Conservation (phyloP, 2,797 vertebrate genomes). For the Loriculus beryllinus region DNA sequence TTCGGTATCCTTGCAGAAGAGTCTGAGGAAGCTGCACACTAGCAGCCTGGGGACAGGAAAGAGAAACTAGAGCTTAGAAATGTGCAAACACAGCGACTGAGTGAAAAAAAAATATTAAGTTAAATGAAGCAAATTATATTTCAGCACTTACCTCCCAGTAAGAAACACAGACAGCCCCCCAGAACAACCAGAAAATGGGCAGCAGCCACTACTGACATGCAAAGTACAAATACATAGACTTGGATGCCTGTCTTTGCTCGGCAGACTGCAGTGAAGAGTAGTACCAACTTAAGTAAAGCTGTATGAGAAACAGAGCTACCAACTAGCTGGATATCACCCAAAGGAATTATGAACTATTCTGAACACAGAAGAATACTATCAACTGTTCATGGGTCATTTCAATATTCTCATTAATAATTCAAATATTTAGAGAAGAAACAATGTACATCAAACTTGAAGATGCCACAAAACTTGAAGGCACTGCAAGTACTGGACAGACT, state of each 20-base stretch:
- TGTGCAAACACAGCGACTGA: not conserved
- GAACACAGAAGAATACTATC: not conserved
- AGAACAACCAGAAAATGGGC: not conserved
- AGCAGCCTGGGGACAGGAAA: not conserved
- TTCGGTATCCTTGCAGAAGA: not conserved
- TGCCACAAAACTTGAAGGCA: not conserved
- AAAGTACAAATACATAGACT: not conserved
- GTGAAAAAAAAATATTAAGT: not conserved
- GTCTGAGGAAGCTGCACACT: not conserved
- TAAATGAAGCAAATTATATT: not conserved
- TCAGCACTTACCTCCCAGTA: not conserved
- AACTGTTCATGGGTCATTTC: not conserved
- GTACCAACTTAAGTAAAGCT: not conserved
- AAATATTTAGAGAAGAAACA: not conserved
- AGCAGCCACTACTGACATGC: not conserved
- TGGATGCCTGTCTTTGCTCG: not conserved
- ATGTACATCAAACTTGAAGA: not conserved
- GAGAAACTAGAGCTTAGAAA: not conserved
- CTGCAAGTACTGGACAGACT: not conserved
- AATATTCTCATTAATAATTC: not conserved
- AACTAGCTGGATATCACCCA: not conserved
- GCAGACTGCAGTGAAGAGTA: not conserved
- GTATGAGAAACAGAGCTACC: not conserved
- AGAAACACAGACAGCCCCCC: accelerated
- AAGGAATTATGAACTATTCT: not conserved